phyloP scores from a whole-genome alignment of 1,140 invertebrate species.

The Paramacrobiotus metropolitanus region DNA sequence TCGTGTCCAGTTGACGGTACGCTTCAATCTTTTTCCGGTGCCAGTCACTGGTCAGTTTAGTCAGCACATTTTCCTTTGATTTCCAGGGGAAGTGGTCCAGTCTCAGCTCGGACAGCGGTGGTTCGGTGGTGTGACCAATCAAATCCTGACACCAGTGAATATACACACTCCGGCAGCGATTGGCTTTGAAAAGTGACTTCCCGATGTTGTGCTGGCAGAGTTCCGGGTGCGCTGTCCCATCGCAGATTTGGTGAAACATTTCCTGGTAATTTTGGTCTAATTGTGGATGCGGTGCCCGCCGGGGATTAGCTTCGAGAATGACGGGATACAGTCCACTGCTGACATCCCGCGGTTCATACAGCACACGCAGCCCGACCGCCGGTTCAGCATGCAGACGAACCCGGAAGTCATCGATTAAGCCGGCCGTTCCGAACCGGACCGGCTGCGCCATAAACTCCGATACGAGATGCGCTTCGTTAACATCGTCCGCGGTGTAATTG shows the following conservation, averaged over 20 bases:
- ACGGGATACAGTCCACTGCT: too few relatives aligned
- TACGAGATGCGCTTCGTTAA: not conserved
- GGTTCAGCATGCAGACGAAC: too few relatives aligned
- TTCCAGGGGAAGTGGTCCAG: not conserved
- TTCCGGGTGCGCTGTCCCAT: not conserved
- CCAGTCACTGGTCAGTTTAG: not conserved
- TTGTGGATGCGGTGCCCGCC: not conserved
- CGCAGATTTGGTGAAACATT: not conserved
- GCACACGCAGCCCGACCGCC: too few relatives aligned
- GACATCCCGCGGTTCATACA: too few relatives aligned
- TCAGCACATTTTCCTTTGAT: not conserved
- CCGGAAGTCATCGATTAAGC: not conserved
- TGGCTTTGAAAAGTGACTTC: not conserved
- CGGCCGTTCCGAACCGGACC: not conserved
- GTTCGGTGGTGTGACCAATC: not conserved
- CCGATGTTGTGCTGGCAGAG: not conserved
- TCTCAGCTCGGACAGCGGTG: not conserved
- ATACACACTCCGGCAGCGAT: not conserved
- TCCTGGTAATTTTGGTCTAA: not conserved
- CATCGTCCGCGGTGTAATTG: not conserved
- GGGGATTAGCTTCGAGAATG: not conserved
- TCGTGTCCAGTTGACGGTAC: not conserved
- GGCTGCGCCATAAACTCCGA: not conserved
- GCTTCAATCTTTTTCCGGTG: not conserved
- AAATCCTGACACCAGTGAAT: not conserved